Conservation (phyloP, 2,888 invertebrate genomes). For the Orgyia antiqua region DNA sequence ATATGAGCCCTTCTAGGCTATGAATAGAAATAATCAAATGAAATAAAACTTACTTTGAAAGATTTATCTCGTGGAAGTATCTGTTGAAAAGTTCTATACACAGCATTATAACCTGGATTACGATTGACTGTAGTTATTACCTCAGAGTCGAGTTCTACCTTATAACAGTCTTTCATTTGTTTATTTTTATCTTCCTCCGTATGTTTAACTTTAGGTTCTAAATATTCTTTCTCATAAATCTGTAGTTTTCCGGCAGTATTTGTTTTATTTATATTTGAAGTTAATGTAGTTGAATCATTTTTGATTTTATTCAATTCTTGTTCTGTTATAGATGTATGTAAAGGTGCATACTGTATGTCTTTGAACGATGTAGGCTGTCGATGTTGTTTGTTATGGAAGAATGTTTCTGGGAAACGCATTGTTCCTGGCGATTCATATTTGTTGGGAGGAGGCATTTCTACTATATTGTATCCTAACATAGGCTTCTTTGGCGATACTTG, state of each 20-base stretch:
- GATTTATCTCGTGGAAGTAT: slow-evolving; percentile 10
- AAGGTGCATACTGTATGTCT: slow-evolving; percentile 34
- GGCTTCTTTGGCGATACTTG: background rate
- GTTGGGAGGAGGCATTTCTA: background rate
- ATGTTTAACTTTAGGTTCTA: slow-evolving; percentile 28
- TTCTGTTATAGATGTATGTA: slow-evolving; percentile 4
- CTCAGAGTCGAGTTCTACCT: slow-evolving; percentile 26
- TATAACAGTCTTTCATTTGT: slow-evolving; percentile 17
- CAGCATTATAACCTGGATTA: slow-evolving; percentile 27
- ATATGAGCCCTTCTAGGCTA: too few relatives aligned
- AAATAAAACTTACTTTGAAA: slow-evolving; percentile 28
- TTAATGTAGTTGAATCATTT: background rate
- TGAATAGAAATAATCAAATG: too few relatives aligned
- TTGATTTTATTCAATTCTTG: background rate
- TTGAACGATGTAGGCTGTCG: background rate
- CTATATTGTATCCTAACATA: background rate
- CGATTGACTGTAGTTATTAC: slow-evolving; percentile 20
- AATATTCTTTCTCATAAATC: slow-evolving; percentile 14
- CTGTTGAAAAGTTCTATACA: slow-evolving; percentile 23
- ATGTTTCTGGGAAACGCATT: slow-evolving; percentile 1
- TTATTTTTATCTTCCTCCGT: slow-evolving; percentile 4
- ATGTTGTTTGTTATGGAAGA: slow-evolving; percentile 1
- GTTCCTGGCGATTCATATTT: background rate
- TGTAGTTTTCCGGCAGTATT: background rate
- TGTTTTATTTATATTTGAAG: background rate